A percentile compares a stretch with the other conserved stretches of the same genome.
Conservation (phyloP, 2,113 vertebrate species). For the Propithecus coquereli region DNA sequence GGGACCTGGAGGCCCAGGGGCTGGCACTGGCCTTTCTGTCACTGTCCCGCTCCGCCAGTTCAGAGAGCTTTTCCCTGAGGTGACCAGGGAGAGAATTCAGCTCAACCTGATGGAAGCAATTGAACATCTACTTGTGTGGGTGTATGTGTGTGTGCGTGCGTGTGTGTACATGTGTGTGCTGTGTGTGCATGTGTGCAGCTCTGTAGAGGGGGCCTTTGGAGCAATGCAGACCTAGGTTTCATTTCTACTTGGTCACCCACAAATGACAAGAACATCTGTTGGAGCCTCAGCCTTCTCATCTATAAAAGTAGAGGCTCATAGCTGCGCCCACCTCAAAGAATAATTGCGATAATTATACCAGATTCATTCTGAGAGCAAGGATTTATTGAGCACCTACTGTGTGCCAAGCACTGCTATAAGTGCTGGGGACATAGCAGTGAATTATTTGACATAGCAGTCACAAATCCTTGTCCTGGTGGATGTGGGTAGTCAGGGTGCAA, state of each 20-base stretch:
- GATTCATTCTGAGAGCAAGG: neutral
- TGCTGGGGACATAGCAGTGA: neutral
- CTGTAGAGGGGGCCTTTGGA: neutral
- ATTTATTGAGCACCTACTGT: neutral
- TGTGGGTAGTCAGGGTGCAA: accelerated
- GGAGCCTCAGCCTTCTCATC: neutral
- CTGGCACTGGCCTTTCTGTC: neutral
- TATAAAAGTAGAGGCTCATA: neutral
- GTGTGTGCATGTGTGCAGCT: neutral
- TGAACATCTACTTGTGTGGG: accelerated
- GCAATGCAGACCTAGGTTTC: too few species aligned
- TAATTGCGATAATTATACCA: accelerated
- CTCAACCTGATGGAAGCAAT: neutral
- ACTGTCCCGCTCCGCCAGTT: neutral
- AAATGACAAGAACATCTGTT: neutral
- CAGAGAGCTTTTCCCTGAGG: neutral
- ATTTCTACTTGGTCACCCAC: neutral
- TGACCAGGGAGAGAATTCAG: neutral
- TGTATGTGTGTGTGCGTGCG: accelerated
- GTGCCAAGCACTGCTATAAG: neutral
- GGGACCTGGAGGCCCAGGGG: neutral
- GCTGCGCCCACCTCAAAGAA: accelerated
- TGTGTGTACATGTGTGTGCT: neutral
- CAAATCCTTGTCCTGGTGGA: neutral
- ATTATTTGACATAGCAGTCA: neutral